Percentiles rank a stretch among this genome's conserved stretches.
phyloP scores from a whole-genome alignment of 92 coral and sea anemone genomes.

The Bergia sp. region DNA sequence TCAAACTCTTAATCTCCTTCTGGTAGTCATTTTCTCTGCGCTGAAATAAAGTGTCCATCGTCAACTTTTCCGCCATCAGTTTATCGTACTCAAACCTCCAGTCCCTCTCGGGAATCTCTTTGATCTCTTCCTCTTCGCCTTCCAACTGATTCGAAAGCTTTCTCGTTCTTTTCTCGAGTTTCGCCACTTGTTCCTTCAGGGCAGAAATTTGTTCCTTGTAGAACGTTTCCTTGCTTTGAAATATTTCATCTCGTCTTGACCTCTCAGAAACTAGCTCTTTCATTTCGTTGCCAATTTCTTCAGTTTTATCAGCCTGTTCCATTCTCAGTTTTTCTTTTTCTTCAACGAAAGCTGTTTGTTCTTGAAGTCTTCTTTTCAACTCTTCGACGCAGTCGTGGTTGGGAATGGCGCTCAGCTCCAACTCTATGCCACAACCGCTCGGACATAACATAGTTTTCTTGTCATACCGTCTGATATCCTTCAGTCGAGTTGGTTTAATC shows the following conservation, averaged over 20 bases:
- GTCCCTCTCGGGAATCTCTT: conserved; percentile 60
- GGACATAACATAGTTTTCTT: conserved; percentile 86
- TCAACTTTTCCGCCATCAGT: conserved; percentile 80
- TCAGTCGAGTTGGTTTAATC: conserved; percentile 53
- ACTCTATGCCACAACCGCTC: conserved; percentile 79
- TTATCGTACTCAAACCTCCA: conserved; percentile 85
- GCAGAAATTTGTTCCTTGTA: conserved; percentile 90
- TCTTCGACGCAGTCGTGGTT: conserved; percentile 75
- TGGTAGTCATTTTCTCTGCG: conserved; percentile 72
- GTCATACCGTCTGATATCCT: conserved; percentile 87
- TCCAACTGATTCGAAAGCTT: conserved; percentile 66
- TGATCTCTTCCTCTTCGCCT: conserved; percentile 53
- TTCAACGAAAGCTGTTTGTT: conserved; percentile 43
- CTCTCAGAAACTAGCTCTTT: conserved; percentile 76
- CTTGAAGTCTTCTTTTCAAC: conserved; percentile 54
- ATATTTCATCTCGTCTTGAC: conserved; percentile 84
- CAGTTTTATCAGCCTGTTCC: conserved; percentile 77
- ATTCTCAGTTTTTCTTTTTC: conserved; percentile 61
- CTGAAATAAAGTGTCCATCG: conserved; percentile 76
- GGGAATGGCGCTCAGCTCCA: conserved; percentile 67
- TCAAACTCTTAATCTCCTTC: conserved; percentile 68
- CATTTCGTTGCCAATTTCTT: conserved; percentile 78
- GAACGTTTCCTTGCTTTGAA: conserved; percentile 84
- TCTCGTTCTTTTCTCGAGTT: conserved; percentile 72
- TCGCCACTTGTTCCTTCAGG: conserved; percentile 79